Base-by-base conservation (phyloP, 2,888 invertebrate species). In the Linnaemya tessellans region DNA sequence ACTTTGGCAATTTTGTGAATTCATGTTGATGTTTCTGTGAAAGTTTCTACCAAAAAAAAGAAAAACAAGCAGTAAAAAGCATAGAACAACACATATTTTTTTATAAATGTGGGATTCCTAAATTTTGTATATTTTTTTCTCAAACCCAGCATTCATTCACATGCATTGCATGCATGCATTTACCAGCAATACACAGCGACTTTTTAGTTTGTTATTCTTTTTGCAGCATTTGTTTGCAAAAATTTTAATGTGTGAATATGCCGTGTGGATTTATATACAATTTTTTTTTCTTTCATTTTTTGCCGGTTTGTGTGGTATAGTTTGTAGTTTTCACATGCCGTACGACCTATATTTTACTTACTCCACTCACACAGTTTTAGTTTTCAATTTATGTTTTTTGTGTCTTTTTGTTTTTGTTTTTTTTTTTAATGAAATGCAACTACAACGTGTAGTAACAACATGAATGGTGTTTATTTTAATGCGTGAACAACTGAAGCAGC, bases 331-430 rank as follows among this genome's bases (percentile, higher is more conserved):
- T 83, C 56, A 79, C 73, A 84, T 70, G 80, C 75, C 81, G 20
- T 22, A 70, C 81, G 84, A 85, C 84, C 84, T 85, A 85, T 85
- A 85, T 85, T 82, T 82, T 68, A 81, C 70, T 68, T 70, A 70
- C 81, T 74, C 71, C n/a, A 81, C 56, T 81, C 81, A 81, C 70
- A 81, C 75, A 81, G 64, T 80, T 80, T 80, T 41, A 49, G 58
- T 70, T 62, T 62, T 25, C 46, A n/a, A 4, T 46, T n/a, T 15
- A n/a, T n/a, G 10, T 70, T 43, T 70, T 54, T 51, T 30, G 1
- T 49, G 38, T 65, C 56, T 73, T 2, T 5, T 2, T 30, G 2
- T 30, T 30, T 2, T 30, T 30, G 2, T 30, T 30, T 30, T 30
- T 30, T 30, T 5, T 30, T 5, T 3, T 30, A 30, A 18, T 51